phyloP scores from a whole-genome alignment of 1,140 invertebrate species.

The Patella vulgata region DNA sequence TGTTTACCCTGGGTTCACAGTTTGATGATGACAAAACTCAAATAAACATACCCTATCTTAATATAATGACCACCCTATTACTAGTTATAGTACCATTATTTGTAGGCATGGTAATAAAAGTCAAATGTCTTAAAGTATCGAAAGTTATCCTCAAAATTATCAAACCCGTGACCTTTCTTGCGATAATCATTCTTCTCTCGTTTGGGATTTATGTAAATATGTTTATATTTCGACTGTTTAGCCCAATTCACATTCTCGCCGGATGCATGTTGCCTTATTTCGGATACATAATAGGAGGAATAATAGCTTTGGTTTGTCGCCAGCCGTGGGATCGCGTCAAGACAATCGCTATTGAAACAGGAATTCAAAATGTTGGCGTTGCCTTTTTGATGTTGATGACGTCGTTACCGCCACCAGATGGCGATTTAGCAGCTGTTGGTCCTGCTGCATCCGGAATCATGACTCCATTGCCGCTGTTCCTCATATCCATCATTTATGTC shows the following conservation, averaged over 20 bases:
- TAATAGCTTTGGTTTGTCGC: slow-evolving; percentile 45
- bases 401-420: slow-evolving; percentile 67
- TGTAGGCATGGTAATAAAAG: slow-evolving; percentile 76
- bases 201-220: slow-evolving; percentile 92
- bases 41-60: slow-evolving; percentile 79
- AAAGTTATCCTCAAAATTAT: slow-evolving; percentile 48
- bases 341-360: slow-evolving; percentile 70
- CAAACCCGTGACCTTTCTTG: slow-evolving; percentile 79
- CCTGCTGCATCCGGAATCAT: slow-evolving; percentile 81
- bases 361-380: slow-evolving; percentile 69
- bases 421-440: slow-evolving; percentile 65
- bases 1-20: slow-evolving; percentile 86
- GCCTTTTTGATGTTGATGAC: slow-evolving; percentile 67
- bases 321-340: slow-evolving; percentile 61
- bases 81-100: slow-evolving; percentile 84
- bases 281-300: slow-evolving; percentile 82
- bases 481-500: slow-evolving; percentile 34
- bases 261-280: slow-evolving; percentile 87
- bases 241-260: slow-evolving; percentile 73
- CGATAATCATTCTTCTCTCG: slow-evolving; percentile 88
- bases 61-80: slow-evolving; percentile 80
- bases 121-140: slow-evolving; percentile 69
- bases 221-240: slow-evolving; percentile 89
- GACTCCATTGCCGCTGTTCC: slow-evolving; percentile 86
- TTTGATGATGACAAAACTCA: slow-evolving; percentile 74